Evolutionary conservation across 2,113 vertebrate species (phyloP), one percentile per base, ranked within the genome.

Genomic region (Scolopax mira): DNA sequence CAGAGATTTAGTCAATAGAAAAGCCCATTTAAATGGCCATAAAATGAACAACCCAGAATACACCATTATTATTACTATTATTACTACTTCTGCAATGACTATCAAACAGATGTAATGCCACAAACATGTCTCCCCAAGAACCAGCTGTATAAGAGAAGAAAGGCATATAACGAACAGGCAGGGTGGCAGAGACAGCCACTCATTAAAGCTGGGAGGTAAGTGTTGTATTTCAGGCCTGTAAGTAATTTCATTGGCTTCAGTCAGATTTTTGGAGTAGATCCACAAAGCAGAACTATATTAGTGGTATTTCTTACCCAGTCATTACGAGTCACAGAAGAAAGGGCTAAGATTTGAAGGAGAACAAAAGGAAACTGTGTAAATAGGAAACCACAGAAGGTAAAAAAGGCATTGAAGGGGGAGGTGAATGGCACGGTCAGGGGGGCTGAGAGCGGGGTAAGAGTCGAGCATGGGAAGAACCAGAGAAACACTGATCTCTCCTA

Each of bases 1-100:
- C 52, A 79, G 57, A 85, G 64, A 79, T 73, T 66, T 86, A 84
- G 85, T 90, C 93, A 91, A 79, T 54, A 88, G 66, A 91, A 96
- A 92, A 78, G 42, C 13, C 35, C 60, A 42, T 91, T 93, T 72
- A 85, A 95, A 77, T 83, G 54, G 85, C 48, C 69, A 80, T 39
- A 85, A 94, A 96, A 91, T 49, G 65, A 93, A 61, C 55, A 93
- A 57, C 39, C 46, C 72, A 55, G 79, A 90, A 88, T 91, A 67
- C 33, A 42, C 67, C 67, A 88, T 82, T 92, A 86, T 89, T 92
- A 46, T 66, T 79, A 72, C 81, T 91, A 16, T 85, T 89, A 37
- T 75, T 93, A 83, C 67, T 70, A 85, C 42, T 82, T 52, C 81
- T 70, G 64, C 64, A 66, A 55, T 79, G 77, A 77, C 67, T 88